A percentile compares a stretch with the other conserved stretches of the same genome.
phyloP scores from a whole-genome alignment of 1,140 invertebrate genomes.

The Cherax quadricarinatus region DNA sequence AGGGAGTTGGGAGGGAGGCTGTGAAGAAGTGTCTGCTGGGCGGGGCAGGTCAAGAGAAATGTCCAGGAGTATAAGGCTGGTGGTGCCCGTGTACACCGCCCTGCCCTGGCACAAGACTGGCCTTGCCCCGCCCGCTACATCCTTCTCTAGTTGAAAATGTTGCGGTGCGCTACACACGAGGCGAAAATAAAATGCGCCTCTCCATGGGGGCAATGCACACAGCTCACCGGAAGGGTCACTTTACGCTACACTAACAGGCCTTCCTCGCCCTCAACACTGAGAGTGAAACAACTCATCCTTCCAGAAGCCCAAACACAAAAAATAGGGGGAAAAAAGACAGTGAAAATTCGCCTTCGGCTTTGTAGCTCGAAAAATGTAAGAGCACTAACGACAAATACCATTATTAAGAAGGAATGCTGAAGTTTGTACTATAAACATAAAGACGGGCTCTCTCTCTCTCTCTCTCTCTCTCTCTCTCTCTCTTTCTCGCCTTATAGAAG shows the following conservation, averaged over 20 bases:
- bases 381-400: not conserved
- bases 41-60: not conserved
- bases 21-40: not conserved
- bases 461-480: too few species aligned
- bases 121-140: not conserved
- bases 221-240: not conserved
- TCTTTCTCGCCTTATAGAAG: not conserved
- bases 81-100: not conserved
- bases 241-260: not conserved
- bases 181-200: not conserved
- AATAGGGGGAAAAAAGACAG: not conserved
- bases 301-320: not conserved
- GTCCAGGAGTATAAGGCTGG: not conserved
- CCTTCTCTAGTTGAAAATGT: constrained; percentile 11
- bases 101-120: not conserved
- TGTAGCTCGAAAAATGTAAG: not conserved
- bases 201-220: not conserved
- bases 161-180: not conserved
- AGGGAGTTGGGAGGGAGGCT: not conserved
- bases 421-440: not conserved
- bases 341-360: not conserved
- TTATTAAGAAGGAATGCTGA: not conserved
- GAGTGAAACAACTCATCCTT: not conserved
- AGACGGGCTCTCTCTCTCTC: not conserved
- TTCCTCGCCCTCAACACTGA: not conserved